Conservation (phyloP, 2,113 vertebrate genomes). For the Neomonachus schauinslandi region DNA sequence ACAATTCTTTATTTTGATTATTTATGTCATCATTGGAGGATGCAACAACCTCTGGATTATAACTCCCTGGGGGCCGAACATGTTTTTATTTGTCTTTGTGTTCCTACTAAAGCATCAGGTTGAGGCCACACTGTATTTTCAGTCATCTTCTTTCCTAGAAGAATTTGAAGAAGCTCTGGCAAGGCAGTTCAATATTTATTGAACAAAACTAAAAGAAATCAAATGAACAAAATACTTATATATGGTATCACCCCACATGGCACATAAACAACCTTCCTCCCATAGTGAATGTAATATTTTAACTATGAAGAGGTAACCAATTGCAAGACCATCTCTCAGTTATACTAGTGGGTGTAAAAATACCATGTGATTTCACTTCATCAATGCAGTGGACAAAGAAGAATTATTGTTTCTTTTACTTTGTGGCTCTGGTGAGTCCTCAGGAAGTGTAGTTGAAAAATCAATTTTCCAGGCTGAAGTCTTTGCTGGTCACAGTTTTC, state of each 20-base stretch:
- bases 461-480: conserved; percentile 73
- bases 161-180: conserved; percentile 38
- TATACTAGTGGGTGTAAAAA: conserved; percentile 56
- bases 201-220: conserved; percentile 52
- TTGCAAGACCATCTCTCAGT: conserved; percentile 50
- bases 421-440: conserved; percentile 68
- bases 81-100: conserved; percentile 6
- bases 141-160: not conserved
- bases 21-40: not conserved
- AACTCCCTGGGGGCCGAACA: not conserved
- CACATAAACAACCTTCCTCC: conserved; percentile 44
- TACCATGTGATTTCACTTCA: conserved; percentile 54
- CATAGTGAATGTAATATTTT: conserved; percentile 52
- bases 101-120: not conserved
- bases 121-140: not conserved
- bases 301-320: conserved; percentile 52
- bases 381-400: conserved; percentile 62
- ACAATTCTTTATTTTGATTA: conserved; percentile 41
- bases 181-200: conserved; percentile 62
- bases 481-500: conserved; percentile 77
- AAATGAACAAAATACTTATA: conserved; percentile 59
- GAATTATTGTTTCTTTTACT: conserved; percentile 74
- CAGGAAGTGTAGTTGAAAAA: conserved; percentile 74
- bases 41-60: not conserved
- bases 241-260: not conserved